A percentile compares a stretch with the other conserved stretches of the same genome.
phyloP scores from a whole-genome alignment of 2,888 invertebrate species.

The Lydus trimaculatus region DNA sequence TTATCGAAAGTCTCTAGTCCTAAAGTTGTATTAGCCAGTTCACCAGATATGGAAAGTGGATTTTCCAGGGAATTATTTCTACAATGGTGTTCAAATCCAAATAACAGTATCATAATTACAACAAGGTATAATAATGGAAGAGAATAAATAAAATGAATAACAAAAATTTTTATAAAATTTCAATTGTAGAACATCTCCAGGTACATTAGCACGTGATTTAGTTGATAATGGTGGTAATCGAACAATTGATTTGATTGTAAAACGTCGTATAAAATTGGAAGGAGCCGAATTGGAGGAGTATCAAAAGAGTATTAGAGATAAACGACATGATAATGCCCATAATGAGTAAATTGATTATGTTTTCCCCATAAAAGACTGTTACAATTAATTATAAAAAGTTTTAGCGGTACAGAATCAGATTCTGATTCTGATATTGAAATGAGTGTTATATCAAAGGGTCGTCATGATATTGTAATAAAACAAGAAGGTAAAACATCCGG shows the following conservation, averaged over 20 bases:
- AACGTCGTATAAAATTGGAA: slow-evolving; percentile 75
- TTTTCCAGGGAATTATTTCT: slow-evolving; percentile 94
- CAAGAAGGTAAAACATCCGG: slow-evolving; percentile 70
- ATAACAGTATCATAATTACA: slow-evolving; percentile 95
- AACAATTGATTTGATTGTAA: slow-evolving; percentile 74
- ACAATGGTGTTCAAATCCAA: slow-evolving; percentile 90
- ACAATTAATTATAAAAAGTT: slow-evolving; percentile 23
- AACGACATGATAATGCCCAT: slow-evolving; percentile 43
- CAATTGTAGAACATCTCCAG: slow-evolving; percentile 73
- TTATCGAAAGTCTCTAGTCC: slow-evolving; percentile 86
- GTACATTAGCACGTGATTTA: slow-evolving; percentile 80
- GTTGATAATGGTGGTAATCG: slow-evolving; percentile 79
- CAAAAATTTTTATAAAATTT: background rate
- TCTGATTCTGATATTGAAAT: slow-evolving; percentile 86
- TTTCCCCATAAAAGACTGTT: background rate
- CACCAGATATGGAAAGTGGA: slow-evolving; percentile 94
- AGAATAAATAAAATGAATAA: background rate
- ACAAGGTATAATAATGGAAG: slow-evolving; percentile 65
- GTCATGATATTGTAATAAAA: slow-evolving; percentile 89
- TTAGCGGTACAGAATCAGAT: slow-evolving; percentile 79
- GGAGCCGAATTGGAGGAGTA: slow-evolving; percentile 81
- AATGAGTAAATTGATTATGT: slow-evolving; percentile 50
- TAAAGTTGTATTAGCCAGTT: slow-evolving; percentile 94
- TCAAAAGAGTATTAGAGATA: slow-evolving; percentile 70
- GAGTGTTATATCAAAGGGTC: slow-evolving; percentile 78